Base-by-base conservation (phyloP, 1,140 invertebrate species). In the Drosophila santomea region DNA sequence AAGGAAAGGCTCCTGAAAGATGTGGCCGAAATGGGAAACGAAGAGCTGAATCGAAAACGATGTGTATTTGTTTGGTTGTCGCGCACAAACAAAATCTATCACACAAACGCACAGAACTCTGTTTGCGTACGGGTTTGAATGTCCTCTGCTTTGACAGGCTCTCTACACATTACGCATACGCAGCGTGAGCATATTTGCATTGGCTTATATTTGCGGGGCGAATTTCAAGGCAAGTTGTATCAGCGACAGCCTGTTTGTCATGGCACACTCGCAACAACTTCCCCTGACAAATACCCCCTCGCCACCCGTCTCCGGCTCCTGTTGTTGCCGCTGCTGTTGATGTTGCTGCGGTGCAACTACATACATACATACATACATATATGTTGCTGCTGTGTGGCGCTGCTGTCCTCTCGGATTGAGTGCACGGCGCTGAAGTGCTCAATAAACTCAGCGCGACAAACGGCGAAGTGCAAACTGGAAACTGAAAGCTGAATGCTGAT, bases 171-270 rank as follows among this genome's bases (percentile, higher is more conserved):
- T 80, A 73, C 76, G 72, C 64, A 84, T 80, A 76, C 76, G 69
- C 59, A 83, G 60, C 61, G 74, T 81, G 81, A 58, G 66, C 50
- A 60, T 83, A 80, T 84, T 84, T 84, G 80, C 80, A 80, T 77
- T 84, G 76, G 62, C 80, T 84, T 63, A 58, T 84, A 77, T 80
- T 84, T 84, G 80, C 62, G 57, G 38, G 45, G 52, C 71, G 58
- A 75, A 64, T 74, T 62, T 84, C 48, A 43, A 80, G 60, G 64
- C 60, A 78, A 45, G 56, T 71, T 75, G 74, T 59, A 74, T 77
- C 80, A 61, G 57, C 80, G 72, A 44, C 47, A 55, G 47, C 63
- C 47, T 71, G 80, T 79, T 76, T 79, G 80, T 76, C 50, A 51
- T 55, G 59, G 39, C 61, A 78, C 36, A 48, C 62, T n/a, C n/a